Evolutionary conservation across 1,140 invertebrate species (phyloP), one percentile per base, ranked within the genome.

Genomic region (Planococcus citri): DNA sequence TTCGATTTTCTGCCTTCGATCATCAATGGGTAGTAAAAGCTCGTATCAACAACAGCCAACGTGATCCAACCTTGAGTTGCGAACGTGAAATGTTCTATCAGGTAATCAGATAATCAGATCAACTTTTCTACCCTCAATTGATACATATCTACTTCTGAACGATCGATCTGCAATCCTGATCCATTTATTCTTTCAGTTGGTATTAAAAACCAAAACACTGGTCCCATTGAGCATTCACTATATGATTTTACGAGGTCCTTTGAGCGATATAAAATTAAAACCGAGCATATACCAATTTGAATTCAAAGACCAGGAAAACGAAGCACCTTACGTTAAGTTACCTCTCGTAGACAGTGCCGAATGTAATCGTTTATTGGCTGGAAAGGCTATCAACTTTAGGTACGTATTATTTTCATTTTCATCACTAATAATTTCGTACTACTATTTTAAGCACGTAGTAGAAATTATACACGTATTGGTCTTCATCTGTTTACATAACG

Each of bases 21-120:
- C 87, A 91, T 76, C 92, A 96, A 77, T 97, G 92, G 92, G 91
- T 95, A 41, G 89, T 96, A 14, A 95, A 95, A 81, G 92, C 93
- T 0, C 84, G 88, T 73, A 90, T 96, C 72, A 95, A 94, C 79
- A 90, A 91, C 75, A 91, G 88, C 78, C 90, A 93, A 79, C 86
- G 89, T 70, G 92, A 95, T 83, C 93, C 94, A 68, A 91, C 92
- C 64, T 89, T 92, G 76, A 91, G 88, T 74, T 87, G 87, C 70
- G 86, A 93, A 74, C 83, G 93, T 41, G 87, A 90, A 73, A 88
- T 94, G 76, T 90, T 88, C 71, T 95, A 94, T 78, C 91, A 94
- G 83, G 88, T 92, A 79, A 74, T 38, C 60, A n/a, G n/a, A n/a
- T 70, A 58, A 17, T 9, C 10, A n/a, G n/a, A n/a, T n/a, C n/a